A percentile compares a stretch with the other conserved stretches of the same genome.
phyloP scores from a whole-genome alignment of 2,113 vertebrate species.

The Atherinomorus stipes region DNA sequence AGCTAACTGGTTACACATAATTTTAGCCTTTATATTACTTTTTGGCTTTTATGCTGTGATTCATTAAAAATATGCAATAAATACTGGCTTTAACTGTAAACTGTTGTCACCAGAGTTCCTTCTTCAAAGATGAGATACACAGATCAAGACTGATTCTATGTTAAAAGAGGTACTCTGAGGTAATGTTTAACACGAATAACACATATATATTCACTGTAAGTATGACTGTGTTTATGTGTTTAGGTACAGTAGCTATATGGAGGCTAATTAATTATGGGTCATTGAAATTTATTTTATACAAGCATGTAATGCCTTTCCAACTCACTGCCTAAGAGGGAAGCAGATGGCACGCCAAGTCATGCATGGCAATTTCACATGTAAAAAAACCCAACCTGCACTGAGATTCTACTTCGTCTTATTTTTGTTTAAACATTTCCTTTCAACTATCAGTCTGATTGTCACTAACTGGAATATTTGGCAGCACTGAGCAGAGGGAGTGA shows the following conservation, averaged over 20 bases:
- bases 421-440: background rate
- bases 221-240: conserved; percentile 24
- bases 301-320: conserved; percentile 41
- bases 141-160: too few species aligned
- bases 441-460: background rate
- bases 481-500: background rate
- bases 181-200: too few species aligned
- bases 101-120: too few species aligned
- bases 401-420: too few species aligned
- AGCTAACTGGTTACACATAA: too few species aligned
- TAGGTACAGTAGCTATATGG: conserved; percentile 16
- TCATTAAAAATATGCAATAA: too few species aligned
- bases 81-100: too few species aligned
- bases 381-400: conserved; percentile 30
- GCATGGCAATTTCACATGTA: conserved; percentile 58
- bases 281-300: conserved; percentile 61
- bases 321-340: conserved; percentile 53
- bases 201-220: too few species aligned
- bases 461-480: background rate
- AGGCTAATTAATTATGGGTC: conserved; percentile 58
- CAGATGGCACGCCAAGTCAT: conserved; percentile 75
- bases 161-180: too few species aligned
- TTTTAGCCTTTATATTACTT: too few species aligned
- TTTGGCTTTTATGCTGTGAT: too few species aligned
- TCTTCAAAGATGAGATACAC: too few species aligned